A percentile compares a stretch with the other conserved stretches of the same genome.
phyloP scores from a whole-genome alignment of 2,113 vertebrate species.

The Promerops cafer region DNA sequence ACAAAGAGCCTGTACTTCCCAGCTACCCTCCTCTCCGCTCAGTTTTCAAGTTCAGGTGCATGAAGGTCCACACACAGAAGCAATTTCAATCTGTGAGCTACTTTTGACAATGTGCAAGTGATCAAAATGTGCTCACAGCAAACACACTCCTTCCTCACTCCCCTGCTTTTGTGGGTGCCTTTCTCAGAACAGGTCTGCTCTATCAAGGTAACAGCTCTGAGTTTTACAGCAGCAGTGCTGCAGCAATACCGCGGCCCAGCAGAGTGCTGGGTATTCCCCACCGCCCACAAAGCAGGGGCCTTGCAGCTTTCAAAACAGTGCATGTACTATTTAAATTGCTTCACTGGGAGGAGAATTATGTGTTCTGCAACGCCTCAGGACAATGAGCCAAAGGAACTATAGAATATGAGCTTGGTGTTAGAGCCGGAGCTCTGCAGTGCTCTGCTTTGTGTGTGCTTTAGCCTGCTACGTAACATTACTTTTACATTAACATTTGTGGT shows the following conservation, averaged over 20 bases:
- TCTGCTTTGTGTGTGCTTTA: slow-evolving; percentile 53
- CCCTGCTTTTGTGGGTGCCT: neutral
- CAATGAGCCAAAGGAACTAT: slow-evolving; percentile 52
- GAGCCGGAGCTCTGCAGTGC: neutral
- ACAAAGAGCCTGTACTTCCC: neutral
- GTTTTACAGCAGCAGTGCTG: slow-evolving; percentile 5
- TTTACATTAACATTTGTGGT: slow-evolving; percentile 61
- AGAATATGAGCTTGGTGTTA: slow-evolving; percentile 53
- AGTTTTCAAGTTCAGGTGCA: neutral
- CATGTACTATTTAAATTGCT: slow-evolving; percentile 41
- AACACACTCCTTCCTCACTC: neutral
- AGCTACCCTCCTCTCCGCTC: neutral
- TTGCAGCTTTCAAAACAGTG: slow-evolving; percentile 35
- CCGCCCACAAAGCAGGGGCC: slow-evolving; percentile 31
- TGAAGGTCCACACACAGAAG: neutral
- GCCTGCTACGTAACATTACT: slow-evolving; percentile 48
- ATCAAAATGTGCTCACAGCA: neutral
- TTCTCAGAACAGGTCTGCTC: neutral
- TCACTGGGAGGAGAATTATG: slow-evolving; percentile 39
- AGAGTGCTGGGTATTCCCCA: neutral
- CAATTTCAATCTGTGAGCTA: neutral
- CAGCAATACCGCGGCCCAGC: neutral
- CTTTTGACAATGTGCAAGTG: neutral
- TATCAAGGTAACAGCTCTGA: neutral
- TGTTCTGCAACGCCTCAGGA: slow-evolving; percentile 34